A percentile compares a stretch with the other conserved stretches of the same genome.
Conservation (phyloP, 2,113 vertebrate species). For the Tichodroma muraria region DNA sequence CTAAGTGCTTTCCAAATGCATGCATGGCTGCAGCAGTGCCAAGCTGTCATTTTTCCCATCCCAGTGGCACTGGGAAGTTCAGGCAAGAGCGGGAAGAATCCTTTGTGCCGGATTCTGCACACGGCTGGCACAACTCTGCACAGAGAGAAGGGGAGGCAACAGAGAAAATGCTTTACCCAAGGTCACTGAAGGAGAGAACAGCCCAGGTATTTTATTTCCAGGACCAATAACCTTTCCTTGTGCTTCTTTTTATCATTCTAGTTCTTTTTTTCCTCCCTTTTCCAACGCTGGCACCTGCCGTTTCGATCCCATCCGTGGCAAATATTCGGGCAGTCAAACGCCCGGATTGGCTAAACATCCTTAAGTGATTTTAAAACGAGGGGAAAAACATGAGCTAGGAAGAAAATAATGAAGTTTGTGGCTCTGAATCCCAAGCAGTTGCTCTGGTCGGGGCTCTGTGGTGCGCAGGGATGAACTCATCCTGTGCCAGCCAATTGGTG, state of each 20-base stretch:
- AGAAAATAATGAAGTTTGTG: conserved; percentile 68
- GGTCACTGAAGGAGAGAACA: not conserved
- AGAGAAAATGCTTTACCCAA: not conserved
- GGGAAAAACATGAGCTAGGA: conserved; percentile 19
- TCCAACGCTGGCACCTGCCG: not conserved
- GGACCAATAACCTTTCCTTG: not conserved
- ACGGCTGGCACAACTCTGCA: not conserved
- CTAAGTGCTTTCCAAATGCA: not conserved
- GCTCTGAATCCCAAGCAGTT: conserved; percentile 70
- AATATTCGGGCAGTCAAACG: not conserved
- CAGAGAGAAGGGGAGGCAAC: not conserved
- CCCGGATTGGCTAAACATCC: conserved; percentile 33
- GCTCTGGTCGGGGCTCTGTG: conserved; percentile 37
- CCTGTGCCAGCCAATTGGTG: conserved; percentile 62
- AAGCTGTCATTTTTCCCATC: not conserved
- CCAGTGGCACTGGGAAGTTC: not conserved
- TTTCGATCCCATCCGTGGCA: not conserved
- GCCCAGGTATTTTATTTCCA: not conserved
- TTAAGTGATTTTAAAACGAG: conserved; percentile 64
- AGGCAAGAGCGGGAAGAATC: not conserved
- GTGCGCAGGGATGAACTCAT: conserved; percentile 64
- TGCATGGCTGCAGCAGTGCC: not conserved
- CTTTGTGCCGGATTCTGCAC: not conserved
- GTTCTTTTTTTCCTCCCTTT: not conserved
- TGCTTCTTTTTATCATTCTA: not conserved